Evolutionary conservation across 2,888 invertebrate genomes (phyloP).

Genomic region (Lycia hirtaria): DNA sequence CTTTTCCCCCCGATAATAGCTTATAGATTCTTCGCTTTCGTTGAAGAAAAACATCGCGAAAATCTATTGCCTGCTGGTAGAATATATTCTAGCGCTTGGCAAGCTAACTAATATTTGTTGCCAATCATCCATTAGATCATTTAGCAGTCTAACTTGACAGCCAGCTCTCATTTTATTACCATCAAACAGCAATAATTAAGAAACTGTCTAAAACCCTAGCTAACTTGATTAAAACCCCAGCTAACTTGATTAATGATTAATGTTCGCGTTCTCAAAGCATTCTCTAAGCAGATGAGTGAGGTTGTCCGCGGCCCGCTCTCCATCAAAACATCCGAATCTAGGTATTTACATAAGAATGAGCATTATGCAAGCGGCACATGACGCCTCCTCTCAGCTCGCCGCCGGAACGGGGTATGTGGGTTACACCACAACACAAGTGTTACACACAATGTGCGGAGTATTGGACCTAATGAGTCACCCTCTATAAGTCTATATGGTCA

Average conservation of each 20-base stretch:
- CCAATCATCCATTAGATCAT: too few species aligned
- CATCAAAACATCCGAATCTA: constrained; percentile 1
- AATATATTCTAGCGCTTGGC: too few species aligned
- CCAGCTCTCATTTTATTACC: too few species aligned
- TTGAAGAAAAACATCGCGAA: too few species aligned
- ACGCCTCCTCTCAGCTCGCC: constrained; percentile 2
- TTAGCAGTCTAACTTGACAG: too few species aligned
- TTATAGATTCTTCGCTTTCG: too few species aligned
- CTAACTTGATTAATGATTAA: constrained; percentile 1
- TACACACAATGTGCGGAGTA: constrained; percentile 16
- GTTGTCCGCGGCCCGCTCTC: not conserved
- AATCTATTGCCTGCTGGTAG: too few species aligned
- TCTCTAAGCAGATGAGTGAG: not conserved
- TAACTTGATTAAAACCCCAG: not conserved
- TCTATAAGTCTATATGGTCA: too few species aligned
- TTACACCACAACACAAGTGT: constrained; percentile 24
- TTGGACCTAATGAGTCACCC: constrained; percentile 14
- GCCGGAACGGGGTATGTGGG: constrained; percentile 38
- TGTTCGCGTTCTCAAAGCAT: constrained; percentile 14
- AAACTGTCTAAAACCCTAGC: not conserved
- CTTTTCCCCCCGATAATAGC: too few species aligned
- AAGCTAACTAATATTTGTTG: too few species aligned
- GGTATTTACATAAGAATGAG: constrained; percentile 36
- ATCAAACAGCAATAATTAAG: not conserved
- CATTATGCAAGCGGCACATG: constrained; percentile 28